Base-by-base conservation (phyloP, 2,113 vertebrate species). In the Lasiurus borealis region DNA sequence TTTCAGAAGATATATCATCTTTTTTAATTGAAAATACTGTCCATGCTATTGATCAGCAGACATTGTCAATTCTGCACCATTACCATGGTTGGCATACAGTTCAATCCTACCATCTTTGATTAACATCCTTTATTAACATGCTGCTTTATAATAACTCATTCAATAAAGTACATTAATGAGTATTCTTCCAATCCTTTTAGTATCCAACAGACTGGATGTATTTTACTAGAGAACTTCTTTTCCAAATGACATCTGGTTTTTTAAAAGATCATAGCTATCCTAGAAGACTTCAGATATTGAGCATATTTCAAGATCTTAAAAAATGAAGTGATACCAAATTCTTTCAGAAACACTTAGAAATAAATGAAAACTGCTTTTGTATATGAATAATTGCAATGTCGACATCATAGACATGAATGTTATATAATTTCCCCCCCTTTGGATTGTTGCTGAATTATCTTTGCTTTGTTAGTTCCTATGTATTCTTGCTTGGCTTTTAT, bases 161-260 rank as follows among this genome's bases (percentile, higher is more conserved):
- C 59, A 86, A 82, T 66, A 62, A 82, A 85, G 34, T 66, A 2
- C 29, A 57, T 85, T 94, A 57, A 15, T 88, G 68, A 62, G 23
- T 34, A 50, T 54, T 36, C 36, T 82, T 90, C 23, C 66, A 77
- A 25, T 90, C 73, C 40, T 72, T 54, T 82, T 31, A 88, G 44
- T 23, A 68, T 69, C 36, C 31, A 16, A 75, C 89, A 93, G 62
- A 78, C 12, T 76, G 34, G 66, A 77, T 81, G 27, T 50, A 5
- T 95, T 87, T 90, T 73, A 77, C 69, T 52, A 12, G 72, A 87
- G 59, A 95, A 95, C 19, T 91, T 95, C 54, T 36, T 91, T 94
- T 80, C 44, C 44, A 85, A 85, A 90, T 59, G 50, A 81, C 36
- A 91, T 86, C 76, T 96, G 48, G 72, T 25, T 50, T 40, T 84